A percentile compares a stretch with the other conserved stretches of the same genome.
phyloP scores from a whole-genome alignment of 37 sponge, comb jelly and placozoan species.

The Beroe ovata region DNA sequence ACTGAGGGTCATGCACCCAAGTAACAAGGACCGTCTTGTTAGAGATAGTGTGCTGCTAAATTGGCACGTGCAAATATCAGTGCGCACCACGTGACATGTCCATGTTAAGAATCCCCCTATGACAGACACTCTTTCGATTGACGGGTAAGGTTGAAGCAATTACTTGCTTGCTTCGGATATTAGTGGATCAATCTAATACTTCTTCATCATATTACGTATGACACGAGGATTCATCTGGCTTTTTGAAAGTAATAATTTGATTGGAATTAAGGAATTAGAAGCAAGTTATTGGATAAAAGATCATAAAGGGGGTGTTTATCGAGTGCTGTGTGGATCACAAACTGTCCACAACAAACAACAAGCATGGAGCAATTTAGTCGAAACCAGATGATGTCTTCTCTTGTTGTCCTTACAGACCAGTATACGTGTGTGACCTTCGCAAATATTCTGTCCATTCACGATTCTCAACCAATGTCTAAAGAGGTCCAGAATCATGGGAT shows the following conservation, averaged over 20 bases:
- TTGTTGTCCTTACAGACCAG: too few species aligned
- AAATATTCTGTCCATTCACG: too few species aligned
- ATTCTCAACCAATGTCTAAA: too few species aligned
- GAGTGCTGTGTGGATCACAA: not conserved
- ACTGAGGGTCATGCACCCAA: slow-evolving; percentile 37
- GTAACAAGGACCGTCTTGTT: slow-evolving; percentile 60
- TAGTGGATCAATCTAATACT: slow-evolving; percentile 36
- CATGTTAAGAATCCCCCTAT: too few species aligned
- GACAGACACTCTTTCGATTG: slow-evolving; percentile 1
- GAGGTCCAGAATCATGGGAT: too few species aligned
- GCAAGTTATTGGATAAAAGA: not conserved
- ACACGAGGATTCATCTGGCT: not conserved
- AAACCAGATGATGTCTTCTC: too few species aligned
- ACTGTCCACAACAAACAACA: not conserved
- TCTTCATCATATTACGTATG: slow-evolving; percentile 1
- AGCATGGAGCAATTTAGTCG: not conserved
- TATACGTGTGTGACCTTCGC: too few species aligned
- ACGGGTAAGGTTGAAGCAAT: slow-evolving; percentile 27
- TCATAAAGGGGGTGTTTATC: not conserved
- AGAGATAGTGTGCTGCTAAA: slow-evolving; percentile 37
- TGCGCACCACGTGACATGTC: too few species aligned
- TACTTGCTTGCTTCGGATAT: slow-evolving; percentile 46
- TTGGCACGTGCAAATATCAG: slow-evolving; percentile 42
- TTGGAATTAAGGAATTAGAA: slow-evolving; percentile 51
- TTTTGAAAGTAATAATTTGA: slow-evolving; percentile 66